Percentiles rank a stretch among this genome's conserved stretches.
These are phyloP conservation scores for Jaculus jaculus DNA, from an alignment of 2,113 vertebrate species.

Conservation along the genomic window DNA sequence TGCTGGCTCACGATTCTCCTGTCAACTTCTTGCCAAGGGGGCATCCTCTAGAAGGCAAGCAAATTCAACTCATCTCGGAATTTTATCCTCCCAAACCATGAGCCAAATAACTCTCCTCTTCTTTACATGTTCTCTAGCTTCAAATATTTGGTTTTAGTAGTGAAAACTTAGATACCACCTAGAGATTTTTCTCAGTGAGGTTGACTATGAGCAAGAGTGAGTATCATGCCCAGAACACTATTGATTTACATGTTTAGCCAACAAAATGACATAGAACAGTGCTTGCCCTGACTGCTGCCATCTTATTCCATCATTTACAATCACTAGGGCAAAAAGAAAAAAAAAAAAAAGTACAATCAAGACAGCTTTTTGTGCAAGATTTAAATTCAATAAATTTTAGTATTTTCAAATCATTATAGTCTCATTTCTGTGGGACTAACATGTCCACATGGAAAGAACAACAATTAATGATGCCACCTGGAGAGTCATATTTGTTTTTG, in stretches of 20 bases:
- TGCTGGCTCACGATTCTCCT: not conserved
- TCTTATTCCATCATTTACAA: not conserved
- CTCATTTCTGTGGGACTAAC: not conserved
- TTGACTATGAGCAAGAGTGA: not conserved
- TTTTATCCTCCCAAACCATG: not conserved
- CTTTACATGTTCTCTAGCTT: not conserved
- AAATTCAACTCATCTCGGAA: not conserved
- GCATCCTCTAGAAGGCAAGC: not conserved
- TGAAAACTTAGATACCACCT: not conserved
- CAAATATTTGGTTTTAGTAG: not conserved
- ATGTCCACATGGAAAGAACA: not conserved
- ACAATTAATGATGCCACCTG: not conserved
- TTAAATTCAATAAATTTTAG: not conserved
- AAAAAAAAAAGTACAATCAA: not conserved
- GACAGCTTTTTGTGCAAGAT: not conserved
- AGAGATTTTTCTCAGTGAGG: not conserved
- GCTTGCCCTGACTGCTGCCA: too few species aligned
- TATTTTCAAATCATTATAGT: not conserved
- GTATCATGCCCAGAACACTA: not conserved
- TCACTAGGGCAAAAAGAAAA: not conserved
- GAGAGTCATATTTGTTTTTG: slow-evolving; percentile 1
- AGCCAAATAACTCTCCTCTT: not conserved
- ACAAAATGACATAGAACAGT: not conserved
- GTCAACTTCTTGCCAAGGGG: not conserved
- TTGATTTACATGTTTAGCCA: not conserved